A percentile compares a stretch with the other conserved stretches of the same genome.
These are phyloP conservation scores for Elanus axillaris DNA, from an alignment of 2,113 vertebrate genomes.

Conservation along the genomic window DNA sequence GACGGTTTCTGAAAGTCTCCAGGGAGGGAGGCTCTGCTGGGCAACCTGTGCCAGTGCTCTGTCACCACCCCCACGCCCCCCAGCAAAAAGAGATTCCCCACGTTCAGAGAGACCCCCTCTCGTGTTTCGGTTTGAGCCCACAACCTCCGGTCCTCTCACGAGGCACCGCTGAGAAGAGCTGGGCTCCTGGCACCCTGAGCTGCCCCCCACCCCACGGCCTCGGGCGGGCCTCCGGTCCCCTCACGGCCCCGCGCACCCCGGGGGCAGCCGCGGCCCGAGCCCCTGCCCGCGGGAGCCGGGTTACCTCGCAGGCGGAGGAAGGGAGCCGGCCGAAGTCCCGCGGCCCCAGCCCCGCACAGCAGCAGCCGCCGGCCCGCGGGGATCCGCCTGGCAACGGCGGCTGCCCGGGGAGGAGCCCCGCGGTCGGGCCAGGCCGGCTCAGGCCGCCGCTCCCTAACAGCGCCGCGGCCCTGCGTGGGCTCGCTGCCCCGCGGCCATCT, in stretches of 20 bases:
- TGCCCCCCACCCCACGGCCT: neutral
- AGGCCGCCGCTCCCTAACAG: neutral
- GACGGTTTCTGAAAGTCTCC: accelerated
- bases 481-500: neutral
- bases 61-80: neutral
- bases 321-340: neutral
- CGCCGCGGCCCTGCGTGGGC: neutral
- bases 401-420: neutral
- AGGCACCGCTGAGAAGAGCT: neutral
- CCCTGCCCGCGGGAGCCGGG: neutral
- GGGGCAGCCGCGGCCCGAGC: neutral
- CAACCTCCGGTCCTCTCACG: accelerated
- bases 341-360: neutral
- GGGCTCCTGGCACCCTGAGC: neutral
- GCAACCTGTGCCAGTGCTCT: neutral
- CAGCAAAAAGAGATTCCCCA: neutral
- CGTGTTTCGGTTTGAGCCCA: neutral
- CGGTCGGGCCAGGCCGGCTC: too few relatives aligned
- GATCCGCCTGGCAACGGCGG: too few relatives aligned
- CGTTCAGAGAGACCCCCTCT: neutral
- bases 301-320: neutral
- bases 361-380: neutral
- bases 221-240: neutral
- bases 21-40: neutral
- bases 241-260: neutral